Base-by-base conservation (phyloP, 1,140 invertebrate species). In the Macrostomum lignano region DNA sequence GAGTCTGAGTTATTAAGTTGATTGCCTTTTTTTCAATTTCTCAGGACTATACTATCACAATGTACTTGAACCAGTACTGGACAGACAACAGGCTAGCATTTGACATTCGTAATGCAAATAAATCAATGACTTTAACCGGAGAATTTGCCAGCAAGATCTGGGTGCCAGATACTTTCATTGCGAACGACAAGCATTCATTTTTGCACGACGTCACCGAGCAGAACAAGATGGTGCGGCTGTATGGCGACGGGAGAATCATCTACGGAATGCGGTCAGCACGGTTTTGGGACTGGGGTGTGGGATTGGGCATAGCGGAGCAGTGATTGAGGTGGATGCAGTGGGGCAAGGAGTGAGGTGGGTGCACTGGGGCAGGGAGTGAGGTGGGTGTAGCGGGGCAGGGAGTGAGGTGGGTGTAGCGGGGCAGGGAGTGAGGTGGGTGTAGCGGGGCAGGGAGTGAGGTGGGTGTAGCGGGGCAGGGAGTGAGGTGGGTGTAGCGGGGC, bases 51-150 rank as follows among this genome's bases (percentile, higher is more conserved):
- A 94, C 86, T 36, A 79, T 94, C 55, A 93, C 84, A 29, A 72
- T 94, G 67, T 91, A 88, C 61, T 64, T 93, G 48, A 91, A 93
- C 62, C 86, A 94, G 60, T 93, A 91, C 60, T 94, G 86, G 84
- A 74, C 73, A 44, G 86, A 94, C 55, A 81, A 91, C 47, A 65
- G 84, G 44, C 60, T 94, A 31, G 72, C 74, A 21, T 93, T 86
- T 52, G 33, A 28, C 13, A 76, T 73, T 39, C 63, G 68, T 19
- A n/a, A n/a, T n/a, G n/a, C n/a, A n/a, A 69, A 72, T 38, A 65
- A 68, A 46, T 65, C 74, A 25, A 64, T 93, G 29, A 91, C 84
- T 0, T 58, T 94, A 25, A 78, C 79, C 3, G 82, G 82, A 15
- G 84, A 94, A 53, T 93, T 94, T 53, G 77, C 82, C 5, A 78